phyloP scores from a whole-genome alignment of 2,797 vertebrate species.

The Tragopan temminckii region DNA sequence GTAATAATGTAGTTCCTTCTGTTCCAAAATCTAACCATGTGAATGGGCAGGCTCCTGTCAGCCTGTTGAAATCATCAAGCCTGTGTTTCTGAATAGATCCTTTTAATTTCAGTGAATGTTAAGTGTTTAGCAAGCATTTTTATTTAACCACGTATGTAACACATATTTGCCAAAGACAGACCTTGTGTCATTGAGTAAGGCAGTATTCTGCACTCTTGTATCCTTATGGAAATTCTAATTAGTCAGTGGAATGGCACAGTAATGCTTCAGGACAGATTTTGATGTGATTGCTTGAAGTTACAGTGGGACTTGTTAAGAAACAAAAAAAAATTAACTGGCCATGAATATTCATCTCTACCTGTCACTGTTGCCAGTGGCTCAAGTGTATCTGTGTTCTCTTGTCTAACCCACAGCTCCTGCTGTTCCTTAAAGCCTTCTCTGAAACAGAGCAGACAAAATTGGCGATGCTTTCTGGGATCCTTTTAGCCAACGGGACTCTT shows the following conservation, averaged over 20 bases:
- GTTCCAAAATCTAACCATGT: not conserved
- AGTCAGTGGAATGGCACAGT: not conserved
- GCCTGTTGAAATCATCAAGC: not conserved
- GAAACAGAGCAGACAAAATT: slow-evolving; percentile 92
- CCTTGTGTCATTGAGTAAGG: not conserved
- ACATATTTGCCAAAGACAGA: not conserved
- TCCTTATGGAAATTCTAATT: not conserved
- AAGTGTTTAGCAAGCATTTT: not conserved
- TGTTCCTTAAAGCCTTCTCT: slow-evolving; percentile 94
- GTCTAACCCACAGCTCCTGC: slow-evolving; percentile 85
- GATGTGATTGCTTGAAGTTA: not conserved
- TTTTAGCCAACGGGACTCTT: slow-evolving; percentile 88
- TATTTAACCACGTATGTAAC: fast-evolving
- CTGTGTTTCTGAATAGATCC: not conserved
- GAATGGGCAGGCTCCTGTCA: not conserved
- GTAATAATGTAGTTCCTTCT: not conserved
- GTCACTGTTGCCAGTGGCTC: not conserved
- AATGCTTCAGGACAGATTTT: not conserved
- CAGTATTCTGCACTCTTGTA: fast-evolving
- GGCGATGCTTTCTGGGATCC: slow-evolving; percentile 91
- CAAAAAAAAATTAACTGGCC: not conserved
- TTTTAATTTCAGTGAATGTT: not conserved
- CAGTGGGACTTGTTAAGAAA: not conserved
- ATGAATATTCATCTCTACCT: not conserved
- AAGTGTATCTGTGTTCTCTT: not conserved